Evolutionary conservation across 2,113 vertebrate genomes (phyloP), one percentile per base, ranked within the genome.

Genomic region (Grammomys dolichurus): DNA sequence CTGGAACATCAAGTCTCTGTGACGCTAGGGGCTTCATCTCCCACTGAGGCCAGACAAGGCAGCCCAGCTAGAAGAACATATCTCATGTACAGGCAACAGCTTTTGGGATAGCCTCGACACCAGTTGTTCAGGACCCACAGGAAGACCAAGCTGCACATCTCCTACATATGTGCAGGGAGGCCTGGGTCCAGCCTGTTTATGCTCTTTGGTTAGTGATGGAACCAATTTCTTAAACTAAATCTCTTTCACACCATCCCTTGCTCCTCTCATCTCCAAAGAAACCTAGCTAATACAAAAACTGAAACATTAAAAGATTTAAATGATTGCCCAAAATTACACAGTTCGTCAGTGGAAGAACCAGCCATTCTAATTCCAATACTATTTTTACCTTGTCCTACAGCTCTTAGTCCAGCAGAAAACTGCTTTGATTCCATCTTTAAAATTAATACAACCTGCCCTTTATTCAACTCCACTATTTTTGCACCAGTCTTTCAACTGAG

Each of bases 171-270:
- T 36, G 31, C 33, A 36, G 31, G 31, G 31, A 69, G 67, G 14
- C 67, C 67, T 69, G 36, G 65, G 67, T 69, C 67, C 31, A 69
- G 24, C 24, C 26, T 28, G 63, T 65, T 3, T 65, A 65, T 65
- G 67, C 13, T 36, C 31, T 69, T 36, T 69, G 67, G 67, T 33
- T 69, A 69, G 31, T 36, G 31, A 69, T 69, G 67, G 10, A 73
- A 9, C 24, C 77, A 93, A 91, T 65, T 95, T 72, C 58, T 94
- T 95, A 87, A 95, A 95, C 72, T 92, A 65, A 91, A 86, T 92
- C 28, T 28, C 13, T 58, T 72, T 89, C 11, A 63, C 28, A 36
- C 19, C 31, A 72, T 48, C 84, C 48, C 48, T 46, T 89, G 56
- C n/a, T 17, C 51, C 22, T 88, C 69, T n/a, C 7, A 5, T 84